Evolutionary conservation across 2,797 vertebrate species (phyloP).

Genomic region (Falco cherrug): DNA sequence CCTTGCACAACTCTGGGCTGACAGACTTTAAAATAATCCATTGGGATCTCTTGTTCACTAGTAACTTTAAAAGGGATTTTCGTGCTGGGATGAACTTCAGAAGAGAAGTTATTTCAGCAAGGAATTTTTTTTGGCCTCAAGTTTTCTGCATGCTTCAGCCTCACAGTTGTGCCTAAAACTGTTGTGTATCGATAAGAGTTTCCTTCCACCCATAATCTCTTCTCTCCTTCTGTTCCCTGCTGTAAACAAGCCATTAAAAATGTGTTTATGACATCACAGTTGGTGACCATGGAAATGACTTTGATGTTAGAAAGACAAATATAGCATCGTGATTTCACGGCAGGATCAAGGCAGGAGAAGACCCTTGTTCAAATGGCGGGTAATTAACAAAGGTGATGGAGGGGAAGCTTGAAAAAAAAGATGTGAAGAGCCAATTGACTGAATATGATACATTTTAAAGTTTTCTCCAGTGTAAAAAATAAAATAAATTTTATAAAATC

Average conservation of each 20-base stretch:
- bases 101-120: slow-evolving; percentile 7
- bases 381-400: slow-evolving; percentile 56
- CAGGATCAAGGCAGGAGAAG: slow-evolving; percentile 58
- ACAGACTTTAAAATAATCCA: neutral
- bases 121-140: neutral
- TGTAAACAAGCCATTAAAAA: slow-evolving; percentile 69
- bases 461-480: neutral
- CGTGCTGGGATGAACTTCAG: neutral
- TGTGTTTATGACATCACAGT: slow-evolving; percentile 73
- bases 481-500: neutral
- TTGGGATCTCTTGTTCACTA: neutral
- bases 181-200: slow-evolving; percentile 59
- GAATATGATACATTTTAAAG: slow-evolving; percentile 31
- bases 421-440: neutral
- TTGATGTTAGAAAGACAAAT: slow-evolving; percentile 71
- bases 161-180: slow-evolving; percentile 47
- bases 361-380: slow-evolving; percentile 27
- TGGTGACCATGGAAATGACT: slow-evolving; percentile 69
- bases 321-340: slow-evolving; percentile 52
- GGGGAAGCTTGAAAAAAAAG: slow-evolving; percentile 11
- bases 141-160: neutral
- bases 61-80: neutral
- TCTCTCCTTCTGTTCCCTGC: slow-evolving; percentile 61
- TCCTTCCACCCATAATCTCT: slow-evolving; percentile 55
- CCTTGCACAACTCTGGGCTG: neutral